Evolutionary conservation across 2,888 invertebrate species (phyloP).

Genomic region (Endomychus coccineus): DNA sequence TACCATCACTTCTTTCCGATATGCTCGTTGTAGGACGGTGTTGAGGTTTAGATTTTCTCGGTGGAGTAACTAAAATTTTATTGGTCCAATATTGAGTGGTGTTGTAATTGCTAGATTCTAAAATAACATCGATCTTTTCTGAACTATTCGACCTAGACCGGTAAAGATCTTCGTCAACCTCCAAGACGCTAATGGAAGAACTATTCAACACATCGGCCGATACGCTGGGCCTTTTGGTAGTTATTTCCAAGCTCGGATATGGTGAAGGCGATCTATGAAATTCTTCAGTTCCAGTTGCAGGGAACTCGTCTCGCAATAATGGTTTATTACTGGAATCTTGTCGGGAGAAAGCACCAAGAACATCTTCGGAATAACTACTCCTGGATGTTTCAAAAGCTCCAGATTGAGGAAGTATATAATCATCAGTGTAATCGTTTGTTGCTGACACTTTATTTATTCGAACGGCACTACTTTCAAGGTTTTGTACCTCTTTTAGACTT

Average conservation of each 20-base stretch:
- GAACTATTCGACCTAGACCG: conserved; percentile 23
- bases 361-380: too few relatives aligned
- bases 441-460: too few relatives aligned
- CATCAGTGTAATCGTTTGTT: too few relatives aligned
- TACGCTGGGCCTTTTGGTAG: conserved; percentile 30
- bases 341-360: too few relatives aligned
- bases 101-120: conserved; percentile 20
- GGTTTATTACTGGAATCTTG: too few relatives aligned
- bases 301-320: too few relatives aligned
- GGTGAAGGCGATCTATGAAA: conserved; percentile 31
- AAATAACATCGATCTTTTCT: conserved; percentile 21
- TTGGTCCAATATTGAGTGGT: conserved; percentile 27
- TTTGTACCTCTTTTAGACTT: too few relatives aligned
- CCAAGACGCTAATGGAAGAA: conserved; percentile 37
- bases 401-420: too few relatives aligned
- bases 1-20: not conserved
- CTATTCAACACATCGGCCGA: conserved; percentile 42
- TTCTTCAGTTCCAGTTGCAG: conserved; percentile 6
- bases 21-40: conserved; percentile 3
- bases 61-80: conserved; percentile 21
- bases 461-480: too few relatives aligned
- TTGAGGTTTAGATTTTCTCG: conserved; percentile 7
- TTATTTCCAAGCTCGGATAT: conserved; percentile 31
- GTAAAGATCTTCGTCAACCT: conserved; percentile 47
- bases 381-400: too few relatives aligned